phyloP scores from a whole-genome alignment of 1,140 invertebrate species.

The Drosophila sproati region DNA sequence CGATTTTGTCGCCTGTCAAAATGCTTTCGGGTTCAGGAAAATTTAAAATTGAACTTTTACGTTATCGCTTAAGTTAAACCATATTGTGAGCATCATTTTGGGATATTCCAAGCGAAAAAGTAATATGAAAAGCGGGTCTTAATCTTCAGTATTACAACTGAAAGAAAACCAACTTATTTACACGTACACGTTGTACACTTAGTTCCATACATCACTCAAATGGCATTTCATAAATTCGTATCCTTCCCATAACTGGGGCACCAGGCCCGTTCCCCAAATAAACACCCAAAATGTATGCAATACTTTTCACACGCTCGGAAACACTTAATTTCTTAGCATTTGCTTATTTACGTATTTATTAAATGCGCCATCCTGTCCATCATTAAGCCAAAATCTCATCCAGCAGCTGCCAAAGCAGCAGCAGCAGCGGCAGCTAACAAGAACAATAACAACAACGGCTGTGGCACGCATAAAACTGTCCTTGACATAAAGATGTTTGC shows the following conservation, averaged over 20 bases:
- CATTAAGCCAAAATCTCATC: slow-evolving; percentile 41
- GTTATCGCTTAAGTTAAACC: too few species aligned
- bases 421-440: not conserved
- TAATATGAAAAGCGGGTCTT: not conserved
- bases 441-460: slow-evolving; percentile 34
- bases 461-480: slow-evolving; percentile 55
- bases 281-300: not conserved
- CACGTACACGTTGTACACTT: too few species aligned
- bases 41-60: not conserved
- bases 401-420: not conserved
- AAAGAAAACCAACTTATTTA: too few species aligned
- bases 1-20: slow-evolving; percentile 3
- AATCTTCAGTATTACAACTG: too few species aligned
- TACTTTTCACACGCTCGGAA: slow-evolving; percentile 7
- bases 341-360: slow-evolving; percentile 36
- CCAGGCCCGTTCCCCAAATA: too few species aligned
- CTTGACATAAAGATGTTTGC: slow-evolving; percentile 61
- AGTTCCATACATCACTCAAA: too few species aligned
- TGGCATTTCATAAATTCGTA: not conserved
- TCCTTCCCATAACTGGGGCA: not conserved
- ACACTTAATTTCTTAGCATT: slow-evolving; percentile 19
- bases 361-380: slow-evolving; percentile 41
- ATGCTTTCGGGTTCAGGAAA: not conserved
- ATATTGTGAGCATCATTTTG: too few species aligned
- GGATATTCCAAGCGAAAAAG: not conserved